A percentile compares a stretch with the other conserved stretches of the same genome.
phyloP scores from a whole-genome alignment of 2,888 invertebrate species.

The Spisula subtruncata region DNA sequence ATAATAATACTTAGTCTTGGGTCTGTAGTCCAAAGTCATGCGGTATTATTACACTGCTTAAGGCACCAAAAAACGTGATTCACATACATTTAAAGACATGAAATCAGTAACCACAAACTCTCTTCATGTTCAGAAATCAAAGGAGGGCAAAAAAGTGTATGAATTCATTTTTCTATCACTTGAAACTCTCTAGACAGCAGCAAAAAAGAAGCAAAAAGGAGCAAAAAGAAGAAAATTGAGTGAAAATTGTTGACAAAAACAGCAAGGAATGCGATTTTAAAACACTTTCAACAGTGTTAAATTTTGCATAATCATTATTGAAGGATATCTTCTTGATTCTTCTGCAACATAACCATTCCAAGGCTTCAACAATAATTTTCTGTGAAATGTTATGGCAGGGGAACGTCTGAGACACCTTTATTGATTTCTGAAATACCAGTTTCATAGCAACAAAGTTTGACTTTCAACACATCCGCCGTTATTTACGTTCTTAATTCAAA shows the following conservation, averaged over 20 bases:
- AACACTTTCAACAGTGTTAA: background rate
- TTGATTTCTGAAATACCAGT: no score
- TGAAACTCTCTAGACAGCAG: background rate
- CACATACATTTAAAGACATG: no score
- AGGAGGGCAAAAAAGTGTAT: background rate
- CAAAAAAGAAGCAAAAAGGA: background rate
- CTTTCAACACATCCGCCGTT: no score
- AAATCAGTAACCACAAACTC: background rate
- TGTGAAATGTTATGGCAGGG: background rate
- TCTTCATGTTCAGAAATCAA: background rate
- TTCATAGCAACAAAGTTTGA: no score
- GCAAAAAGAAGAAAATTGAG: background rate
- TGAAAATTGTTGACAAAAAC: conserved; percentile 3
- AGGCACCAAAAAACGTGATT: no score
- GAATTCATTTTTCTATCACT: background rate
- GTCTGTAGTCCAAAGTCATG: no score
- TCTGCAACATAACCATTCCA: background rate
- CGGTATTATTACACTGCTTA: no score
- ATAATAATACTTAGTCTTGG: no score
- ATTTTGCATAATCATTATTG: background rate
- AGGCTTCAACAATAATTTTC: background rate
- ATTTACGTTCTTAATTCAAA: no score
- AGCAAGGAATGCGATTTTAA: background rate
- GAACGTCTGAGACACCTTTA: no score
- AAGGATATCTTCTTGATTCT: background rate